Base-by-base conservation (phyloP, 2,888 invertebrate species). In the Metopia argyrocephala region DNA sequence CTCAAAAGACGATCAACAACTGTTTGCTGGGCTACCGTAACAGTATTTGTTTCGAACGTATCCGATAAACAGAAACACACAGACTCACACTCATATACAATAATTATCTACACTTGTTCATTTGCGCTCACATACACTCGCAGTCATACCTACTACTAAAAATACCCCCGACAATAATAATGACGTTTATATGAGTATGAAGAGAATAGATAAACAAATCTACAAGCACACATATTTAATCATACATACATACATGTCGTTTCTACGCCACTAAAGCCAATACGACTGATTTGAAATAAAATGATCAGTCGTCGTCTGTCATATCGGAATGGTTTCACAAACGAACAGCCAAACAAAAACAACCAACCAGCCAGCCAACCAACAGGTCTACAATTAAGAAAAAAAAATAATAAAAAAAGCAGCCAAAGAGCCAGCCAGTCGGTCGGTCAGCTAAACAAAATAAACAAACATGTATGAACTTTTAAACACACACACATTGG, bases 1-100 rank as follows among this genome's bases (percentile, higher is more conserved):
- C 78, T 81, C 78, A 74, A 81, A 81, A 78, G 74, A 81, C 81
- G 81, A 81, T 81, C 81, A 81, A 81, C 81, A 81, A 81, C 81
- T 81, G 73, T 69, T 76, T 76, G 25, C 64, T 65, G 69, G 59
- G 81, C 81, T 81, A 81, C 81, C 78, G 81, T 81, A 81, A 74
- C 73, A 76, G 65, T 66, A 78, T 78, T 78, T 78, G 78, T 59
- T 78, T 25, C 46, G 59, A 65, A 71, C 70, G 59, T 65, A 76
- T 70, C 31, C 31, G 7, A 38, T 38, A 46, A 31, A 64, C 38
- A 54, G 2, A 54, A 15, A 27, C 28, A 25, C 27, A 25, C n/a
- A 15, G 4, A 15, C 38, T 31, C 52, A 52, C 65, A 21, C 9
- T 52, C 65, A 50, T 48, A 50, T 18, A 15, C n/a, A n/a, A n/a